Evolutionary conservation across 2,113 vertebrate genomes (phyloP).

Genomic region (Pollimyrus isidori): DNA sequence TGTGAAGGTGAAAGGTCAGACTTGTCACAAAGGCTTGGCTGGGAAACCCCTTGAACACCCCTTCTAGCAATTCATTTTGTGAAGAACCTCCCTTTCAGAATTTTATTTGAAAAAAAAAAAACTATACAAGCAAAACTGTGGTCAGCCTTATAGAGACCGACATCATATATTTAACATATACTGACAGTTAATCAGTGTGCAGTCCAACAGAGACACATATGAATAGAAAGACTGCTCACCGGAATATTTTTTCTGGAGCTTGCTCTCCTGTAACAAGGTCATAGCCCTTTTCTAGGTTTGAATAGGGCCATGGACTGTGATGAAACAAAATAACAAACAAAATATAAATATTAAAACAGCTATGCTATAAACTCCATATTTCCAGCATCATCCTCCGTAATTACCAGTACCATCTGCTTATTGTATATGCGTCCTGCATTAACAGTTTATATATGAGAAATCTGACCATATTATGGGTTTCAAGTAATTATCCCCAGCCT

Average conservation of each 20-base stretch:
- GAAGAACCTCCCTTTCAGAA: not conserved
- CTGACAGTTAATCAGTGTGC: not conserved
- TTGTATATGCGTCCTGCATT: not conserved
- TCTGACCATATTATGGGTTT: not conserved
- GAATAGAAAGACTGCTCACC: constrained; percentile 58
- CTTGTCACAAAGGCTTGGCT: constrained; percentile 36
- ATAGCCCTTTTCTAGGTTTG: constrained; percentile 87
- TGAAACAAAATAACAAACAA: constrained; percentile 6
- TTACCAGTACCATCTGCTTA: not conserved
- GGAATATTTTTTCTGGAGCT: constrained; percentile 94
- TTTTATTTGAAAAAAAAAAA: not conserved
- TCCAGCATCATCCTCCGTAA: not conserved
- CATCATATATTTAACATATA: not conserved
- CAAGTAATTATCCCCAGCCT: not conserved
- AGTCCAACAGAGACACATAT: not conserved
- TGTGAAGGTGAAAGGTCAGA: constrained; percentile 32
- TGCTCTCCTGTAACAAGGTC: constrained; percentile 94
- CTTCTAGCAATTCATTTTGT: constrained; percentile 37
- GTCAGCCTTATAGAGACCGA: not conserved
- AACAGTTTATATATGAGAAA: not conserved
- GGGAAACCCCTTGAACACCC: constrained; percentile 39
- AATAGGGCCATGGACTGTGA: constrained; percentile 91
- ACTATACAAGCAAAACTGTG: not conserved
- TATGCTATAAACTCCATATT: not conserved
- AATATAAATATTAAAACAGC: constrained; percentile 12